Percentiles rank a stretch among this genome's conserved stretches.
These are phyloP conservation scores for Oreotragus oreotragus DNA, from an alignment of 2,113 vertebrate genomes.

Conservation along the genomic window DNA sequence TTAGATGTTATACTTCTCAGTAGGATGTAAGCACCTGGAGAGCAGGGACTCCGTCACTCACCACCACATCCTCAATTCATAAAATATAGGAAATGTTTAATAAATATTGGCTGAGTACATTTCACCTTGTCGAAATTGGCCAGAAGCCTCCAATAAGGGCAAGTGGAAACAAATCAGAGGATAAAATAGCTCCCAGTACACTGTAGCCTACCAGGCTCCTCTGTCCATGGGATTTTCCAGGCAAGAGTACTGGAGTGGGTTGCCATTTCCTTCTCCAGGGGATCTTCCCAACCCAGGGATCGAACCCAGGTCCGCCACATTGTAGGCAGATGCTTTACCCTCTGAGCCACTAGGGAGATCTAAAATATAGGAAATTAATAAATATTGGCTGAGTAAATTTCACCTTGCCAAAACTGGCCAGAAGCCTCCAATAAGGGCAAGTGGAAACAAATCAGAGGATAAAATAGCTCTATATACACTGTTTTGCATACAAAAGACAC, in stretches of 20 bases:
- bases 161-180: background rate
- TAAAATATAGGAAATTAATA: background rate
- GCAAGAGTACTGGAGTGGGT: too few relatives aligned
- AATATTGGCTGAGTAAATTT: background rate
- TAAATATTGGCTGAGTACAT: background rate
- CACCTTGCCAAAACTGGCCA: background rate
- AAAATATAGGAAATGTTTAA: background rate
- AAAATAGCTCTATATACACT: background rate
- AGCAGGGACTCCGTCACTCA: background rate
- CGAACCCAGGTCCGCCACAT: too few relatives aligned
- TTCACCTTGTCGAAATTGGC: background rate
- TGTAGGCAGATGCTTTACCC: too few relatives aligned
- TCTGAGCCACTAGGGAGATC: too few relatives aligned
- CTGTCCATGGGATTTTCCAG: too few relatives aligned
- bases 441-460: background rate
- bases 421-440: background rate
- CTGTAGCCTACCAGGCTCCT: background rate
- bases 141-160: background rate
- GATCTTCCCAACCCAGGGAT: too few relatives aligned
- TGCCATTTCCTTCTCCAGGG: too few relatives aligned
- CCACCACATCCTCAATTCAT: background rate
- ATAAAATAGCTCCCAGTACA: background rate
- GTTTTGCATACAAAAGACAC: background rate
- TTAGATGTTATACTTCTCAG: slow-evolving; percentile 3
- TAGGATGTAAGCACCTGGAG: background rate